Evolutionary conservation across 2,113 vertebrate genomes (phyloP).

Genomic region (Jaculus jaculus): DNA sequence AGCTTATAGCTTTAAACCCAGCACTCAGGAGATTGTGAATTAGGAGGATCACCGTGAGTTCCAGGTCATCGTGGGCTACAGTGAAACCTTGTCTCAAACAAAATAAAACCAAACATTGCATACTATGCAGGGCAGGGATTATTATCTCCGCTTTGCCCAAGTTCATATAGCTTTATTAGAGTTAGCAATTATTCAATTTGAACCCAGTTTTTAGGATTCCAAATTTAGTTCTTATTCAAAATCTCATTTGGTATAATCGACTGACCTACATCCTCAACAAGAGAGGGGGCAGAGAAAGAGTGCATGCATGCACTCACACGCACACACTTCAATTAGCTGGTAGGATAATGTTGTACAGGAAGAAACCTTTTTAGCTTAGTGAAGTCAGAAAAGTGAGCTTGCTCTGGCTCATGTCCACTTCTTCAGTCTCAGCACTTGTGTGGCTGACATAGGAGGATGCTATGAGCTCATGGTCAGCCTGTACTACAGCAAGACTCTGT

Average conservation of each 20-base stretch:
- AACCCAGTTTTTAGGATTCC: slow-evolving; percentile 32
- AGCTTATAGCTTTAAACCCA: no score
- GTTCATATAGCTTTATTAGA: slow-evolving; percentile 1
- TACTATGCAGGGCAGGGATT: neutral
- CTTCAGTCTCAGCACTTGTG: no score
- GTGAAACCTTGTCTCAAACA: no score
- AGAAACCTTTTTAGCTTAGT: neutral
- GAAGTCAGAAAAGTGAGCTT: neutral
- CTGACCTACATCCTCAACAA: neutral
- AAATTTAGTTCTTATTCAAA: slow-evolving; percentile 42
- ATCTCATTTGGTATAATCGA: slow-evolving; percentile 11
- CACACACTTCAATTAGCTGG: neutral
- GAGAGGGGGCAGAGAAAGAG: neutral
- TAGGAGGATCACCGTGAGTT: no score
- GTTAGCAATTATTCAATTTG: neutral
- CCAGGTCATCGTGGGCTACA: no score
- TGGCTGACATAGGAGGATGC: no score
- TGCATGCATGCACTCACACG: neutral
- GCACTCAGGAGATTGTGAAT: no score
- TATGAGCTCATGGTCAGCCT: no score
- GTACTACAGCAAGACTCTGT: no score
- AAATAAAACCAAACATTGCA: neutral
- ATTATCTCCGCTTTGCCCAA: neutral
- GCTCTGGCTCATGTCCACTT: no score
- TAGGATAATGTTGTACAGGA: neutral